phyloP scores from a whole-genome alignment of 2,113 vertebrate genomes.

The Bettongia penicillata region DNA sequence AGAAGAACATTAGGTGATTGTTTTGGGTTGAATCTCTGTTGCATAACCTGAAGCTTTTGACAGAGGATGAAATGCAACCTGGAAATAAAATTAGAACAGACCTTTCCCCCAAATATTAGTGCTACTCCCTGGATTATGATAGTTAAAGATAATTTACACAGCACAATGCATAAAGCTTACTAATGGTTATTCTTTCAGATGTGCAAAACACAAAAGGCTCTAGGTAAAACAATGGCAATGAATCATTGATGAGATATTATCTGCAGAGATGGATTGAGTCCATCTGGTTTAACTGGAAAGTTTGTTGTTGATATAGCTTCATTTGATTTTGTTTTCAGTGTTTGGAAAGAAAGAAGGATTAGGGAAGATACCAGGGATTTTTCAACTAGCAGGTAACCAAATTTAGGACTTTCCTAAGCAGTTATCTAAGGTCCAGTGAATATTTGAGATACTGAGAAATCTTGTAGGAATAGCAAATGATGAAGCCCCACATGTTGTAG shows the following conservation, averaged over 20 bases:
- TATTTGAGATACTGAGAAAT: constrained; percentile 27
- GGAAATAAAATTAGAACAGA: constrained; percentile 27
- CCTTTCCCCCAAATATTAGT: constrained; percentile 20
- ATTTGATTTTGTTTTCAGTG: constrained; percentile 71
- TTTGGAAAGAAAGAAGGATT: constrained; percentile 64
- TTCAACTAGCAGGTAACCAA: constrained; percentile 48
- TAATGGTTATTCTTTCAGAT: constrained; percentile 83
- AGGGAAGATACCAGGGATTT: constrained; percentile 47
- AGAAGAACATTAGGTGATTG: constrained; percentile 7
- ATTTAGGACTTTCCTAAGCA: constrained; percentile 46
- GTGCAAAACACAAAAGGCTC: constrained; percentile 84
- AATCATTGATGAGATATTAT: constrained; percentile 89
- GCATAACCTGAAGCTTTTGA: constrained; percentile 31
- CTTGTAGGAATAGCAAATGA: constrained; percentile 19
- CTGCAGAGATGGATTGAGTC: constrained; percentile 84
- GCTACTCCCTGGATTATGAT: constrained; percentile 67
- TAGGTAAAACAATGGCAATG: constrained; percentile 84
- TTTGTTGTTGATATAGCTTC: constrained; percentile 64
- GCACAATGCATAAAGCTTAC: constrained; percentile 75
- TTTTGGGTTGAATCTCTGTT: constrained; percentile 47
- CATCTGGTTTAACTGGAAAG: constrained; percentile 82
- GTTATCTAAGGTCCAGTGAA: not conserved
- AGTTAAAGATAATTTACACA: constrained; percentile 75
- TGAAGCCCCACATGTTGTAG: not conserved
- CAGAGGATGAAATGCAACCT: not conserved